Conservation (phyloP, 1,140 invertebrate species). For the Drosophila truncata region DNA sequence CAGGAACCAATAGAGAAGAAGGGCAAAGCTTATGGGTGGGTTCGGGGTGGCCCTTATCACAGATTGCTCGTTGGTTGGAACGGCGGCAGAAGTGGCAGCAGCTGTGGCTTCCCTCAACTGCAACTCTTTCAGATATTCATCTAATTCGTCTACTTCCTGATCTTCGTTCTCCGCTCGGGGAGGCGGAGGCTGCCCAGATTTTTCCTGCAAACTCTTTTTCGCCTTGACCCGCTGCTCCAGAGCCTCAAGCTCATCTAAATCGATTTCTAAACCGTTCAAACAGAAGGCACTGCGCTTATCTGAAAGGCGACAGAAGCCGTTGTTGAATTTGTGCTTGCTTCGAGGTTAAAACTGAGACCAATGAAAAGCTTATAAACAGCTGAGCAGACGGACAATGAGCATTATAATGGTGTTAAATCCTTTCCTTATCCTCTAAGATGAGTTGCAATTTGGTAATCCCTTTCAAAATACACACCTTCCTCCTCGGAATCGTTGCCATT, state of each 20-base stretch:
- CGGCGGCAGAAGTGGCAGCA: background rate
- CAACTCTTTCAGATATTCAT: slow-evolving; percentile 82
- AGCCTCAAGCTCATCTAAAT: slow-evolving; percentile 84
- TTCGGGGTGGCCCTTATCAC: slow-evolving; percentile 43
- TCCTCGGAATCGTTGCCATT: slow-evolving; percentile 87
- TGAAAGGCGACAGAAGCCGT: slow-evolving; percentile 80
- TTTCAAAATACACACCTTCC: slow-evolving; percentile 60
- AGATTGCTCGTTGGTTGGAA: slow-evolving; percentile 27
- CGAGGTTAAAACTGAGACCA: background rate
- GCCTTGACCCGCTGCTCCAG: slow-evolving; percentile 79
- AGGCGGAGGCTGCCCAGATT: background rate
- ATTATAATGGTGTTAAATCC: background rate
- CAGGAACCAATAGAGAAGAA: slow-evolving; percentile 84
- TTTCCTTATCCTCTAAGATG: background rate
- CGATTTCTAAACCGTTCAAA: slow-evolving; percentile 85
- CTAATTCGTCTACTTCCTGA: slow-evolving; percentile 78
- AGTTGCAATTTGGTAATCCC: background rate
- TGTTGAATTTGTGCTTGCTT: slow-evolving; percentile 19
- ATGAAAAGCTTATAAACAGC: background rate
- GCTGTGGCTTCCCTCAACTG: slow-evolving; percentile 60
- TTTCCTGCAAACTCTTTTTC: slow-evolving; percentile 66
- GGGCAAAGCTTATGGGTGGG: slow-evolving; percentile 61
- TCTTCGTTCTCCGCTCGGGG: slow-evolving; percentile 24
- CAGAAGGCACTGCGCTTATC: slow-evolving; percentile 83
- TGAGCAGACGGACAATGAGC: slow-evolving; percentile 33